Evolutionary conservation across 2,113 vertebrate species (phyloP).

Genomic region (Lutjanus erythropterus): DNA sequence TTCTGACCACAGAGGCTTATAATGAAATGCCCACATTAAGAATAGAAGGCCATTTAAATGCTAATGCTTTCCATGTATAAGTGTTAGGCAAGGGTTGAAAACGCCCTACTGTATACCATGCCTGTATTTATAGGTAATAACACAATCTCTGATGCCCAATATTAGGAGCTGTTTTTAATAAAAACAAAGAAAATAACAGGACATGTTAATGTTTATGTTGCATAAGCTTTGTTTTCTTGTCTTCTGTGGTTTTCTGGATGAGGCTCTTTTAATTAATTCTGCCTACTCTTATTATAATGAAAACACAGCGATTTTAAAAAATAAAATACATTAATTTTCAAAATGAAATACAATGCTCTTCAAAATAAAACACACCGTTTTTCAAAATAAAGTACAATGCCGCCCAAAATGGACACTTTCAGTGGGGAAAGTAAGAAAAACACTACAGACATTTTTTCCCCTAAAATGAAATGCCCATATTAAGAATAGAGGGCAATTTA

Average conservation of each 20-base stretch:
- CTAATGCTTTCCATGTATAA: constrained; percentile 65
- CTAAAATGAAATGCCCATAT: too few species aligned
- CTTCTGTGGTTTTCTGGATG: background rate
- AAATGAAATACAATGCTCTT: too few species aligned
- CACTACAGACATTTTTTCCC: too few species aligned
- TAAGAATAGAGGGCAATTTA: too few species aligned
- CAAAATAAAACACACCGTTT: too few species aligned
- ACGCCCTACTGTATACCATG: constrained; percentile 37
- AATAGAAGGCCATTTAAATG: constrained; percentile 76
- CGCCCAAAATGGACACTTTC: too few species aligned
- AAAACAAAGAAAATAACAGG: constrained; percentile 17
- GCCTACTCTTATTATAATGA: too few species aligned
- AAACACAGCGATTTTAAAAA: too few species aligned
- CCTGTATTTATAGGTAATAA: constrained; percentile 51
- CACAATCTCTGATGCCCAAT: constrained; percentile 23
- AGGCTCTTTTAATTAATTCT: too few species aligned
- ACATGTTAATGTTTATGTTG: constrained; percentile 30
- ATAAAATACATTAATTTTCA: too few species aligned
- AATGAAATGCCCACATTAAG: constrained; percentile 72
- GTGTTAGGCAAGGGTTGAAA: constrained; percentile 47
- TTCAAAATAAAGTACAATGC: too few species aligned
- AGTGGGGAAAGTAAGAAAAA: too few species aligned
- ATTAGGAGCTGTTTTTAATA: constrained; percentile 33
- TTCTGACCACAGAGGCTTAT: constrained; percentile 72
- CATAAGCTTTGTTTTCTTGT: constrained; percentile 38